Percentiles rank a stretch among this genome's conserved stretches.
Conservation (phyloP, 2,797 vertebrate species). For the Bradypus variegatus region DNA sequence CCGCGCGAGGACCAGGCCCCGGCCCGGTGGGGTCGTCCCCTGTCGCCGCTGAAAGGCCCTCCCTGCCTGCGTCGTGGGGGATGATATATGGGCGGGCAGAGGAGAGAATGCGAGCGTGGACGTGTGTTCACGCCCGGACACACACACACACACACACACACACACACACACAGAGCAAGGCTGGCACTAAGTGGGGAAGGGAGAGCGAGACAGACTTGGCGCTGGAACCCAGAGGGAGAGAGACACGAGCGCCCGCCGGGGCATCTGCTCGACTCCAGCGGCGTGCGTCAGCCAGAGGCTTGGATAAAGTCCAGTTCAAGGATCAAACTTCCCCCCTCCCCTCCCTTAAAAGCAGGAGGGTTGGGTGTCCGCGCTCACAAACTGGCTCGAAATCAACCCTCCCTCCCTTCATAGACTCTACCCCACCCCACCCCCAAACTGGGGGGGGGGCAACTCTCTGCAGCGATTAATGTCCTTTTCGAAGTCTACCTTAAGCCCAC, state of each 20-base stretch:
- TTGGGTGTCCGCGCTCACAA: not conserved
- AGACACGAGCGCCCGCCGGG: not conserved
- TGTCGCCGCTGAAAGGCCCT: slow-evolving; percentile 51
- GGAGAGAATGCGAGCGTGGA: slow-evolving; percentile 55
- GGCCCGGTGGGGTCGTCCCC: slow-evolving; percentile 50
- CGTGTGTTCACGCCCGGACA: slow-evolving; percentile 45
- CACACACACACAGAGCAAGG: slow-evolving; percentile 10
- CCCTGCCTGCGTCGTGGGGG: slow-evolving; percentile 53
- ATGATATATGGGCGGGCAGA: slow-evolving; percentile 67
- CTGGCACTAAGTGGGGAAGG: slow-evolving; percentile 6
- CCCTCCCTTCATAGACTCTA: not conserved
- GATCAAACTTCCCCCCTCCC: slow-evolving; percentile 51
- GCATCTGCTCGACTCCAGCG: slow-evolving; percentile 22
- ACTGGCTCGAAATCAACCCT: not conserved
- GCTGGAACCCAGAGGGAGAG: slow-evolving; percentile 2
- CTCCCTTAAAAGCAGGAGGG: slow-evolving; percentile 47
- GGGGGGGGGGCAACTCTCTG: slow-evolving; percentile 39
- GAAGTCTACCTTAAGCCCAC: slow-evolving; percentile 77
- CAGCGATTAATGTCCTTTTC: slow-evolving; percentile 72
- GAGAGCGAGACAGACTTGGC: slow-evolving; percentile 1
- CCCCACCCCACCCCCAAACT: slow-evolving; percentile 12
- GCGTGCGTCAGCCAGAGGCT: slow-evolving; percentile 43
- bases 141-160: slow-evolving; percentile 41
- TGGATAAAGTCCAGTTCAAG: slow-evolving; percentile 72
- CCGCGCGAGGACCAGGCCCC: slow-evolving; percentile 22